A percentile compares a stretch with the other conserved stretches of the same genome.
Conservation (phyloP, 1,140 invertebrate genomes). For the Zophobas atratus region DNA sequence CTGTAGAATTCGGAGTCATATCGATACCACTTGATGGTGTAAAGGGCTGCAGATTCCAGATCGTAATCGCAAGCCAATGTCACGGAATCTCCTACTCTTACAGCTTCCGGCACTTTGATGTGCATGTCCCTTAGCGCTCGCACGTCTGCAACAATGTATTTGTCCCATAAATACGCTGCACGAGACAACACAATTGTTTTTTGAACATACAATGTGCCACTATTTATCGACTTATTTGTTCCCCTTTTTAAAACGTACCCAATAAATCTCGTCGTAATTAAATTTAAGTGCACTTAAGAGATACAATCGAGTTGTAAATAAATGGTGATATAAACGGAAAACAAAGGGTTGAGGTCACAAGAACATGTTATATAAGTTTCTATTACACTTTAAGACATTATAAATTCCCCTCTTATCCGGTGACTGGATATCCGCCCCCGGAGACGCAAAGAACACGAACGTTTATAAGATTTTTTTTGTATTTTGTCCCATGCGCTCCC, state of each 20-base stretch:
- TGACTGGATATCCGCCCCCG: slow-evolving; percentile 43
- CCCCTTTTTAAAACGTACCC: slow-evolving; percentile 19
- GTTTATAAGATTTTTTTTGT: slow-evolving; percentile 53
- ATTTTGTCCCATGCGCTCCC: slow-evolving; percentile 52
- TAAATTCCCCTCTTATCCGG: slow-evolving; percentile 48
- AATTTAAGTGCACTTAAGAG: slow-evolving; percentile 49
- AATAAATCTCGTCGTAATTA: slow-evolving; percentile 45
- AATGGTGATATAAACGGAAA: slow-evolving; percentile 39
- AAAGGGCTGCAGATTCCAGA: slow-evolving; percentile 81
- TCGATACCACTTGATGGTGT: slow-evolving; percentile 89
- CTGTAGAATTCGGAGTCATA: slow-evolving; percentile 86
- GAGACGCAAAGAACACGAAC: slow-evolving; percentile 41
- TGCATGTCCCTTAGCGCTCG: slow-evolving; percentile 78
- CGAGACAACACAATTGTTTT: slow-evolving; percentile 34
- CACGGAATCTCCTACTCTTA: slow-evolving; percentile 80
- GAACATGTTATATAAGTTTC: slow-evolving; percentile 43
- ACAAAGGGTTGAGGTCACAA: slow-evolving; percentile 35
- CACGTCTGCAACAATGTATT: slow-evolving; percentile 70
- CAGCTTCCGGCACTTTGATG: slow-evolving; percentile 82
- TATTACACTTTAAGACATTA: slow-evolving; percentile 48
- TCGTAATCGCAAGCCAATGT: slow-evolving; percentile 86
- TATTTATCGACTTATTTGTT: slow-evolving; percentile 42
- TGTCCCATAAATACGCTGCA: slow-evolving; percentile 25
- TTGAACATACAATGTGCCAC: slow-evolving; percentile 37
- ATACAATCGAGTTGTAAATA: slow-evolving; percentile 45